Base-by-base conservation (phyloP, 2,113 vertebrate genomes). In the Solea senegalensis region DNA sequence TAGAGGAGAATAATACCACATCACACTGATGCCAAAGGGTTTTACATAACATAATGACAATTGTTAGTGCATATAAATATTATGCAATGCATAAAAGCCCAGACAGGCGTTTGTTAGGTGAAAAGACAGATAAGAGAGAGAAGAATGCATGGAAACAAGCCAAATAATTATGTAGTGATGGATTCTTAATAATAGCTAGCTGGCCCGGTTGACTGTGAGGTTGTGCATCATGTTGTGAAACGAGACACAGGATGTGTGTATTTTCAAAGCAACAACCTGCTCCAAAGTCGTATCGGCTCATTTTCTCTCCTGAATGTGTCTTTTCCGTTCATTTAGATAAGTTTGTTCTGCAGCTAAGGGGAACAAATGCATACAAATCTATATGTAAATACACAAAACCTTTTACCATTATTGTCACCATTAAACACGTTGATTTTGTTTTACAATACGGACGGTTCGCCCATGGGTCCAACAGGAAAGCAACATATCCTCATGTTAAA, bases 31-130 rank as follows among this genome's bases (percentile, higher is more conserved):
- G 83, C 83, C 80, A 70, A 53, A 51, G 72, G 76, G 67, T 88
- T 92, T 88, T 87, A 87, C 76, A 66, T 91, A 80, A 74, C 45
- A 75, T 49, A 61, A 28, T 78, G 74, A 45, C 27, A 34, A 72
- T 76, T 77, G 59, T 63, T 59, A 0, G 51, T 58, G 2, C 26
- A 68, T 39, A 56, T 40, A 41, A 56, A 65, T 69, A 58, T 61
- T 70, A 40, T 74, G 21, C 54, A 58, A 48, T 2, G 45, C 41
- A 49, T 51, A 27, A 55, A 14, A 53, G 21, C 34, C 44, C 52
- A 68, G 40, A 41, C 16, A 44, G 48, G 49, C 65, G 61, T 40
- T 66, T 60, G 9, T 9, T n/a, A 49, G 72, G 78, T 82, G 50
- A 72, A 61, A 34, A 34, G 34, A 34, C 34, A 43, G 13, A 69